A percentile compares a stretch with the other conserved stretches of the same genome.
phyloP scores from a whole-genome alignment of 2,113 vertebrate species.

The Alaudala cheleensis region DNA sequence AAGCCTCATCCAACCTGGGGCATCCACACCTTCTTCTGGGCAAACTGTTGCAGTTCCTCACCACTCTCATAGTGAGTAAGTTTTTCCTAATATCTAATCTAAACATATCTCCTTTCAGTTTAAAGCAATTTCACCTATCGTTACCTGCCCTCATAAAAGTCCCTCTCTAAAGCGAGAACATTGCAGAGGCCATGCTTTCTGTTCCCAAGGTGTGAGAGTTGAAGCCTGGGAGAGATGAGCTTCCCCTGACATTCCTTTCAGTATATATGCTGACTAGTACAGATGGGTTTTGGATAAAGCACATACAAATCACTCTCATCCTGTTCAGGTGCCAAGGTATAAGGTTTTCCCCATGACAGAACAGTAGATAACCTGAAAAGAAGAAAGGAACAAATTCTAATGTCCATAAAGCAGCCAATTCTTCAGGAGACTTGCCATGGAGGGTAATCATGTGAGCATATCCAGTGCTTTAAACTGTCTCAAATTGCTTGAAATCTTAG shows the following conservation, averaged over 20 bases:
- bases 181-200: not conserved
- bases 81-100: not conserved
- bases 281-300: not conserved
- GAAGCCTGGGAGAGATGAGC: not conserved
- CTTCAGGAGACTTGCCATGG: not conserved
- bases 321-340: not conserved
- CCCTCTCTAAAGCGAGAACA: not conserved
- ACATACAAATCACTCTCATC: not conserved
- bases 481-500: not conserved
- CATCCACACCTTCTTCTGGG: not conserved
- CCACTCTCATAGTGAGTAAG: not conserved
- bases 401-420: not conserved
- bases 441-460: not conserved
- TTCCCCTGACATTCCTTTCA: not conserved
- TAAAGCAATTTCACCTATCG: not conserved
- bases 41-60: not conserved
- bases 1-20: not conserved
- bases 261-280: not conserved
- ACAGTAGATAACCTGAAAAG: not conserved
- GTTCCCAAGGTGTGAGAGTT: not conserved
- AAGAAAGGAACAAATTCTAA: not conserved
- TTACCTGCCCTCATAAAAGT: not conserved
- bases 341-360: not conserved
- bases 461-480: not conserved
- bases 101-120: not conserved